Evolutionary conservation across 2,888 invertebrate species (phyloP), one percentile per base, ranked within the genome.

Genomic region (Hydrotaea cyrtoneurina): DNA sequence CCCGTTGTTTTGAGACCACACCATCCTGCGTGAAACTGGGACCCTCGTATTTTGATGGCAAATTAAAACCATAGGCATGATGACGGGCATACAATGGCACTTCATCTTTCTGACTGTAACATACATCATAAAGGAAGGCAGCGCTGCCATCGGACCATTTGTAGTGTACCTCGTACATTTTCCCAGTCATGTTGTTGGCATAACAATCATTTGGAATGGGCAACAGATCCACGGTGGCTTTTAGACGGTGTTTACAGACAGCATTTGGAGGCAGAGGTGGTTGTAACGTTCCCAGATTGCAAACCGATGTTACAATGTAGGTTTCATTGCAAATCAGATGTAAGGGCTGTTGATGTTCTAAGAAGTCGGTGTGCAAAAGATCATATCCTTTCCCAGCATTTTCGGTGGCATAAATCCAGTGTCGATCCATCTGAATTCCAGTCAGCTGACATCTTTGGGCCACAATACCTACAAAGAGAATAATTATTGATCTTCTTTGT

Each of bases 1-100:
- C 90, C 66, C 87, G 86, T 0, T 23, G 59, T 0, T 87, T 86
- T 1, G 86, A 87, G 0, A 90, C 80, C 26, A 90, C 66, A 13
- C 85, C 78, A 78, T 89, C 88, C 23, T 55, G 23, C 10, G 19
- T 46, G 50, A 84, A 84, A 11, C n/a, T 0, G 7, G 84, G 81
- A 26, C 81, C 75, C 7, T 50, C 8, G 26, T 81, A 78, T 0
- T 57, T 76, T 4, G 75, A 50, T 2, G 84, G 23, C 39, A 84
- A 73, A 76, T 73, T 43, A 8, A 74, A 80, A 43, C 83, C 83
- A 36, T 80, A 80, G 8, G 83, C 50, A 43, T 62, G 72, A 55
- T 83, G 83, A 39, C 50, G 43, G 4, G 77, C 11, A 62, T 80
- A 83, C 17, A 80, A n/a, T 10, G 73, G 23, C 11, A 76, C 73